phyloP scores from a whole-genome alignment of 2,113 vertebrate genomes.

The Varanus komodoensis region DNA sequence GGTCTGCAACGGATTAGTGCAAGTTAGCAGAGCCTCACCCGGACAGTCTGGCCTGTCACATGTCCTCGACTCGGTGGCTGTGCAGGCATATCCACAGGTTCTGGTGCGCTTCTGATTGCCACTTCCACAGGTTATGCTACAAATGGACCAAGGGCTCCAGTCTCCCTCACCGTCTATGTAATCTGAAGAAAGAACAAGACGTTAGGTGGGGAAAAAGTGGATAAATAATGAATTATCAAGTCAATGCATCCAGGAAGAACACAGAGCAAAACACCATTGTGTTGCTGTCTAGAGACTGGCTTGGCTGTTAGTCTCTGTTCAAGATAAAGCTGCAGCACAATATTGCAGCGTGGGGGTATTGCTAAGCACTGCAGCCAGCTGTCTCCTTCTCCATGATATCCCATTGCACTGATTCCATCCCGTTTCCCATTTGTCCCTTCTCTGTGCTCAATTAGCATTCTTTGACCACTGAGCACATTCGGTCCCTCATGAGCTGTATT shows the following conservation, averaged over 20 bases:
- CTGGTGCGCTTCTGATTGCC: constrained; percentile 94
- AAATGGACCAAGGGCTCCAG: constrained; percentile 94
- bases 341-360: neutral
- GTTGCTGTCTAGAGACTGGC: constrained; percentile 75
- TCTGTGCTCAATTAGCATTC: neutral
- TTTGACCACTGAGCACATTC: neutral
- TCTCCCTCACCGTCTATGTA: constrained; percentile 93
- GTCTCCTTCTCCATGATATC: neutral
- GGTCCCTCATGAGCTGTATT: neutral
- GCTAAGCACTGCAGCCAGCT: neutral
- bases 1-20: rapidly evolving
- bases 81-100: constrained; percentile 95
- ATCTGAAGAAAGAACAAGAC: constrained; percentile 77
- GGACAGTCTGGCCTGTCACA: constrained; percentile 94
- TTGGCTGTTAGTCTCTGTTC: constrained; percentile 71
- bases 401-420: neutral
- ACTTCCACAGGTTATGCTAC: constrained; percentile 91
- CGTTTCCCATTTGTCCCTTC: neutral
- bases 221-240: constrained; percentile 14
- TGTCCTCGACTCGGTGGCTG: constrained; percentile 92
- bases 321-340: constrained; percentile 55
- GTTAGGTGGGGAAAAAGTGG: constrained; percentile 35
- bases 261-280: constrained; percentile 68
- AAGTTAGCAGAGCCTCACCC: constrained; percentile 73
- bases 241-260: constrained; percentile 63